phyloP scores from a whole-genome alignment of 2,797 vertebrate genomes.

The Poeciliopsis turneri region DNA sequence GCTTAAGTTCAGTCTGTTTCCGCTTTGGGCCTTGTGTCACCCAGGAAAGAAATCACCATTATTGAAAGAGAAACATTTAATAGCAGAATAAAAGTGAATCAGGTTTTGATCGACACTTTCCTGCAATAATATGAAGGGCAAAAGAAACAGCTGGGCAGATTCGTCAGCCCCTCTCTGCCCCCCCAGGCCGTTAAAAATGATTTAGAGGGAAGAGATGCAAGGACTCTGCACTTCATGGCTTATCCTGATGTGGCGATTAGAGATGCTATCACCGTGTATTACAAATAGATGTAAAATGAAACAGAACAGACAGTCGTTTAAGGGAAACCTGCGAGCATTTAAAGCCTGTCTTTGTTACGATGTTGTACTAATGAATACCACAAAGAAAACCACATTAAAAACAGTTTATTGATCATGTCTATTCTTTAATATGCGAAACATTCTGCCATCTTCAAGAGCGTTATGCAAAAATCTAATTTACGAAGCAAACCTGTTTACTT shows the following conservation, averaged over 20 bases:
- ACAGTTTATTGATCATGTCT: slow-evolving; percentile 33
- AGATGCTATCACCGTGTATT: slow-evolving; percentile 21
- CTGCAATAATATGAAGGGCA: neutral
- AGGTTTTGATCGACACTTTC: neutral
- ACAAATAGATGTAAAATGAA: slow-evolving; percentile 14
- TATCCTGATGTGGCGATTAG: slow-evolving; percentile 13
- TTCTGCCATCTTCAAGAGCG: slow-evolving; percentile 35
- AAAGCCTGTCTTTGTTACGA: slow-evolving; percentile 30
- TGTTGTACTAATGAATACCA: slow-evolving; percentile 23
- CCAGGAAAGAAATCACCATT: neutral
- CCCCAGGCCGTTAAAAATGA: neutral
- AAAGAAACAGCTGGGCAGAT: neutral
- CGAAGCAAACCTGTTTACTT: slow-evolving; percentile 39
- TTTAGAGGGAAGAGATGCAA: neutral
- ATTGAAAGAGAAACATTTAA: neutral
- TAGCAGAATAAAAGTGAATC: neutral
- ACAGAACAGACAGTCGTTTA: neutral
- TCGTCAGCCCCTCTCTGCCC: neutral
- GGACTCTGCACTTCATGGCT: neutral
- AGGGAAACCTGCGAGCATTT: slow-evolving; percentile 24
- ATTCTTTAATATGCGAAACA: slow-evolving; percentile 34
- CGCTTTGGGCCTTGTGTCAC: neutral
- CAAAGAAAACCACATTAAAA: slow-evolving; percentile 37
- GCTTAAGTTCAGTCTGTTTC: neutral
- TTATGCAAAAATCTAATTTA: slow-evolving; percentile 45